These are phyloP conservation scores for Crax fasciolata DNA, from an alignment of 2,797 vertebrate species.

Conservation along the genomic window DNA sequence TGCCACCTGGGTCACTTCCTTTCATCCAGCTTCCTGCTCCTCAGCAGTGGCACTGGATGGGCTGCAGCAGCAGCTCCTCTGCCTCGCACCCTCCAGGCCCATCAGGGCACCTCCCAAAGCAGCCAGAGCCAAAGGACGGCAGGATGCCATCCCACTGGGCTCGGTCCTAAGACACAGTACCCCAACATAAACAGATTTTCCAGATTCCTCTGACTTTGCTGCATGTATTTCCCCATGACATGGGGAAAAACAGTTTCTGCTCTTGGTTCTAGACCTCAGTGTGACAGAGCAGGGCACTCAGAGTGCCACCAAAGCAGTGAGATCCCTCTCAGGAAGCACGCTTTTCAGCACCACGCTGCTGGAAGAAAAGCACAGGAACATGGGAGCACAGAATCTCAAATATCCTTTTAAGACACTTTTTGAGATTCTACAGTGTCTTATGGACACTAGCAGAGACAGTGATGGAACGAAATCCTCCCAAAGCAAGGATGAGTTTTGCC, in stretches of 20 bases:
- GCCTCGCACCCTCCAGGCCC: background rate
- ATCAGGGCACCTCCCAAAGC: background rate
- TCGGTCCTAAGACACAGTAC: background rate
- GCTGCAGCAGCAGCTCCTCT: background rate
- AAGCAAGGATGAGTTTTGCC: background rate
- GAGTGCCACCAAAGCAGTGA: background rate
- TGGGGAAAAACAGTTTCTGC: accelerated
- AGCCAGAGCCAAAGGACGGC: background rate
- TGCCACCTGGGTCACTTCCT: background rate
- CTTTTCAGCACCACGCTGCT: background rate
- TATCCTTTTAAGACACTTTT: background rate
- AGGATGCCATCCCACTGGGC: too few species aligned
- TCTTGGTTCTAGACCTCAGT: background rate
- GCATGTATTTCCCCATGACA: background rate
- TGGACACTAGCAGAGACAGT: background rate
- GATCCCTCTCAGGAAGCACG: background rate
- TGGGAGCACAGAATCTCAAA: background rate
- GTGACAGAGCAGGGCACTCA: background rate
- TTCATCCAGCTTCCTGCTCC: background rate
- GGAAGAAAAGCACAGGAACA: background rate
- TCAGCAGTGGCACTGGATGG: background rate
- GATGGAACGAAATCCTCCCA: constrained; percentile 8
- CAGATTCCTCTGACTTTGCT: background rate
- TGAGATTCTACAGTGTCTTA: background rate
- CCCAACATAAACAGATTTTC: background rate